Base-by-base conservation (phyloP, 37 sponge, comb jelly and placozoan species). In the Petrosia ficiformis region DNA sequence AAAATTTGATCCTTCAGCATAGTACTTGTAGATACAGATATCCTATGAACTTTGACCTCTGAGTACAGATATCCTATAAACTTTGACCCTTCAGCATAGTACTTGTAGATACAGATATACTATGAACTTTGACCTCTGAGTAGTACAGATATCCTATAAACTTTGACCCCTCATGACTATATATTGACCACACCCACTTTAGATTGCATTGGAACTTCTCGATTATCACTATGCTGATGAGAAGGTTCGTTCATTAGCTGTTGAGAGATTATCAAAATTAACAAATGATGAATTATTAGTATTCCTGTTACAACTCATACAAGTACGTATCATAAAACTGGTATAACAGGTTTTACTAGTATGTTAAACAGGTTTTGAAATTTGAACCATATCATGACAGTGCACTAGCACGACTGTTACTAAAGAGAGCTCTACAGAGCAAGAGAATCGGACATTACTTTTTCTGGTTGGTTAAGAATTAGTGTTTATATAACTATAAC, bases 331-430 rank as follows among this genome's bases (percentile, higher is more conserved):
- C 32, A 22, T 61, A 29, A 61, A 61, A 5, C 6, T 61, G 54
- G 54, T 19, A 48, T 16, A 16, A n/a, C n/a, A n/a, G n/a, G n/a
- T n/a, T n/a, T n/a, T n/a, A n/a, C n/a, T n/a, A n/a, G 54, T 14
- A 48, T 61, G 6, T 6, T 44, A 0, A 60, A 44, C 67, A 80
- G 86, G 80, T 86, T 22, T 48, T 86, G 63, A 95, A 95, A 83
- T 95, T 95, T 82, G 96, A 95, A 75, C 61, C 96, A 11, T 91
- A 95, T 39, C 89, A 91, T 57, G 96, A 85, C 70, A 85, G 86
- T 74, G 92, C 92, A 4, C 78, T 95, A 61, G 96, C 89, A 0
- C 31, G 92, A 16, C 82, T 95, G 66, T 82, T 95, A 41, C 77
- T 95, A 26, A 78, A 80, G 64, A 63, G 89, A 36, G 96, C 96